These are phyloP conservation scores for Cyrtorhinus lividipennis DNA, from an alignment of 1,140 invertebrate genomes.

Conservation along the genomic window DNA sequence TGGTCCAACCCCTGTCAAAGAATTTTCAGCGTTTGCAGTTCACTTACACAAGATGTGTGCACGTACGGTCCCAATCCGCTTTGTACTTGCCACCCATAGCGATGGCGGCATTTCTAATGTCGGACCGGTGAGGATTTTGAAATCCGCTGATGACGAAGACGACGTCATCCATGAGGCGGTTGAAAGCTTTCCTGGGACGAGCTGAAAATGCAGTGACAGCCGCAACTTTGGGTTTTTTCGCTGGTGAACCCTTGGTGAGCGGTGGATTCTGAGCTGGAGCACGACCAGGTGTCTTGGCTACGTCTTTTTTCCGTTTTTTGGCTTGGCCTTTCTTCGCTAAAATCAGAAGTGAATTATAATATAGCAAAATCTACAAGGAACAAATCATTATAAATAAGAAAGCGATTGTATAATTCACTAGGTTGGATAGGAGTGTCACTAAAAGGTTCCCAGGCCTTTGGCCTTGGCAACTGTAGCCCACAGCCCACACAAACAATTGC, in stretches of 20 bases:
- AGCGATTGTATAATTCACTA: too few relatives aligned
- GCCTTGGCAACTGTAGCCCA: too few relatives aligned
- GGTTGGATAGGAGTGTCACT: too few relatives aligned
- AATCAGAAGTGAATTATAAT: not conserved
- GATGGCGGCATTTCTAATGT: slow-evolving; percentile 50
- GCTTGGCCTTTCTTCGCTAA: not conserved
- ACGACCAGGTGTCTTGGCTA: slow-evolving; percentile 2
- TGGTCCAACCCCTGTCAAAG: too few relatives aligned
- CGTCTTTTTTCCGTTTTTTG: slow-evolving; percentile 12
- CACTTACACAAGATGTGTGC: slow-evolving; percentile 70
- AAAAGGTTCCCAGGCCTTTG: too few relatives aligned
- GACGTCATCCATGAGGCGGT: slow-evolving; percentile 46
- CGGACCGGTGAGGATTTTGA: slow-evolving; percentile 58
- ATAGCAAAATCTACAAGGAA: too few relatives aligned
- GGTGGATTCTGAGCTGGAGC: not conserved
- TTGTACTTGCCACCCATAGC: slow-evolving; percentile 67
- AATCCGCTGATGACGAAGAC: slow-evolving; percentile 72
- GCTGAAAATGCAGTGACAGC: not conserved
- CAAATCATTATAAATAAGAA: too few relatives aligned
- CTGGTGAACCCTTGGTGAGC: slow-evolving; percentile 1
- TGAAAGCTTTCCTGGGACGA: slow-evolving; percentile 34
- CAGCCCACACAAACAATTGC: too few relatives aligned
- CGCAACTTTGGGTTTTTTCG: not conserved
- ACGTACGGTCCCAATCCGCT: slow-evolving; percentile 52
- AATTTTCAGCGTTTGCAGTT: too few relatives aligned